Base-by-base conservation (phyloP, 2,888 invertebrate species). In the Drosophila imparisetae region DNA sequence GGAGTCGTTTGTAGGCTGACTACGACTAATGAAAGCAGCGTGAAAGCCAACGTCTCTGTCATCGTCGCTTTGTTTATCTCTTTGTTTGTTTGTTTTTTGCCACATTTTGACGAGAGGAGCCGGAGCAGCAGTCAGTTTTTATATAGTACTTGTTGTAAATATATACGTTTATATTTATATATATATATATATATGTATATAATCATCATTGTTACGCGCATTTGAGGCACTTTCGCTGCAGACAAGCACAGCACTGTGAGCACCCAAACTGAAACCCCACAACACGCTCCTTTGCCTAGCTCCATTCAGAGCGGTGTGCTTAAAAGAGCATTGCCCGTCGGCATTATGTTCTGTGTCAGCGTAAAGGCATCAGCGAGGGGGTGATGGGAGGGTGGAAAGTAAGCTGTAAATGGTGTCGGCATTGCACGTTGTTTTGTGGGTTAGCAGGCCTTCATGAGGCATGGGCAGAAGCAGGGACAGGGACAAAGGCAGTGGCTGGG, bases 301-400 rank as follows among this genome's bases (percentile, higher is more conserved):
- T 50, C 72, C 68, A 85, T 83, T 74, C 71, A 74, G 63, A 67
- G 71, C 72, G 79, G 84, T 72, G 86, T 91, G 89, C 89, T 91
- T 81, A 81, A 89, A 91, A 86, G 89, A 89, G 90, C 91, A 89
- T 91, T 89, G 89, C 91, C 91, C 91, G 89, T 77, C 86, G 90
- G 89, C 90, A 83, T 90, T 89, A 89, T 89, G 86, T 86, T 88
- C 83, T 83, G 89, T 88, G 89, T 86, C 89, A 88, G 78, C 85
- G 71, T 62, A 78, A 80, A 83, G 78, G 74, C 72, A 71, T 64
- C 63, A 54, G 68, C 30, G 32, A 38, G 45, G 13, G 34, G 48
- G 7, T 15, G 13, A 8, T 24, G 45, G n/a, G 36, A 13, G n/a
- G 32, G 34, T 32, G 53, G 21, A 15, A 30, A 5, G 50, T 59